Evolutionary conservation across 1,140 invertebrate species (phyloP), one percentile per base, ranked within the genome.

Genomic region (Aradophagus sp.): DNA sequence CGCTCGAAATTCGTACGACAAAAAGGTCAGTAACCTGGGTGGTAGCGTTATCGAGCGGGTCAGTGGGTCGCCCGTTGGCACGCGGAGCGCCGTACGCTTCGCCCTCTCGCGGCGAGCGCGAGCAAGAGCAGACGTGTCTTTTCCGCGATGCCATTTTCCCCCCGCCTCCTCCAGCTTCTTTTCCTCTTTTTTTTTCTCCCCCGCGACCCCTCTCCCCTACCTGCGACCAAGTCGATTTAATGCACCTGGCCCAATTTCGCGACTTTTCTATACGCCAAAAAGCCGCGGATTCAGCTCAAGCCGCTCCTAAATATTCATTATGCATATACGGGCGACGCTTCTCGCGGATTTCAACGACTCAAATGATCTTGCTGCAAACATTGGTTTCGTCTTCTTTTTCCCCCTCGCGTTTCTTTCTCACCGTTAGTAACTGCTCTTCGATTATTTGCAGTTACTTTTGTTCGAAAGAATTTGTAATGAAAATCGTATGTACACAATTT

Each of bases 11-110:
- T 78, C 66, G 74, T 77, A 66, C 69, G 47, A 69, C 76, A 59
- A 78, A 74, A 80, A 82, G 82, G 82, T 85, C 80, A 84, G 75
- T 82, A 78, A 86, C 78, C 83, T 74, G 74, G 75, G 77, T 79
- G 77, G 79, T 68, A 81, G 81, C 78, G 81, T 84, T 86, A 85
- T 85, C 83, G 84, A 86, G 82, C 84, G 83, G 84, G 84, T 86
- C 84, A 86, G 83, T 85, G 82, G 84, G 84, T 86, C 83, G 84
- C 78, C 81, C 80, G 83, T 80, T 86, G 81, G 84, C 83, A 84
- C 82, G 84, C 80, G 77, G 77, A 79, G 55, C 73, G 70, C 65
- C 65, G 66, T 74, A 78, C 77, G 72, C 55, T 76, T 75, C 58
- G 66, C 74, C 67, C 59, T 73, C 69, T 69, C 56, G 53, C 36